Percentiles rank a stretch among this genome's conserved stretches.
Conservation (phyloP, 2,797 vertebrate genomes). For the Parauchenoglanis ngamensis region DNA sequence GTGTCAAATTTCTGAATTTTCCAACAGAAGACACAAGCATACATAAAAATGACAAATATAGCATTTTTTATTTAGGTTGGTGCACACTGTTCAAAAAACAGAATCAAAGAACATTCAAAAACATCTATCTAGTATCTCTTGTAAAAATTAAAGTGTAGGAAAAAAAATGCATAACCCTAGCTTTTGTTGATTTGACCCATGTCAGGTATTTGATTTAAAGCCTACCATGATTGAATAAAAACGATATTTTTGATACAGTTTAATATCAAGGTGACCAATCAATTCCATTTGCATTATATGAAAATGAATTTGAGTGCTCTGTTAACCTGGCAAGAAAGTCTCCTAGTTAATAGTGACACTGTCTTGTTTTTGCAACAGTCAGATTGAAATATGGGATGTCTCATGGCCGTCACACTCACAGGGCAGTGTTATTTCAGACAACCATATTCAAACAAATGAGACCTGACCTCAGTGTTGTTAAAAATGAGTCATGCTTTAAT, state of each 20-base stretch:
- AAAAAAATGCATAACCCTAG: background rate
- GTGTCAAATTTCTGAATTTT: background rate
- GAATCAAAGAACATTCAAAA: background rate
- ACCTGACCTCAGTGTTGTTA: background rate
- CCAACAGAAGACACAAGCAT: background rate
- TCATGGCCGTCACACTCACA: constrained; percentile 34
- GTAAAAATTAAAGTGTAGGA: background rate
- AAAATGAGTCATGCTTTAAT: background rate
- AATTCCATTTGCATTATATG: background rate
- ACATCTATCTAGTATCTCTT: background rate
- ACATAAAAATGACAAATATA: background rate
- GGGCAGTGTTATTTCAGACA: background rate
- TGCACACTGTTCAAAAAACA: background rate
- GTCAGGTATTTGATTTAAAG: background rate
- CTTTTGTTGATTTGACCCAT: background rate
- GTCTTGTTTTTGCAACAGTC: constrained; percentile 44
- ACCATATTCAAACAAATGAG: background rate
- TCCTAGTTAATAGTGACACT: constrained; percentile 6
- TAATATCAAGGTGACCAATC: background rate
- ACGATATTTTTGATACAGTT: background rate
- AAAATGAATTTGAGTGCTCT: background rate
- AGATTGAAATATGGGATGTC: constrained; percentile 29
- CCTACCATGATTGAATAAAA: background rate
- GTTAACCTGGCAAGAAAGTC: background rate
- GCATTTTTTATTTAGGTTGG: background rate